Base-by-base conservation (phyloP, 2,113 vertebrate genomes). In the Dunckerocampus dactyliophorus region DNA sequence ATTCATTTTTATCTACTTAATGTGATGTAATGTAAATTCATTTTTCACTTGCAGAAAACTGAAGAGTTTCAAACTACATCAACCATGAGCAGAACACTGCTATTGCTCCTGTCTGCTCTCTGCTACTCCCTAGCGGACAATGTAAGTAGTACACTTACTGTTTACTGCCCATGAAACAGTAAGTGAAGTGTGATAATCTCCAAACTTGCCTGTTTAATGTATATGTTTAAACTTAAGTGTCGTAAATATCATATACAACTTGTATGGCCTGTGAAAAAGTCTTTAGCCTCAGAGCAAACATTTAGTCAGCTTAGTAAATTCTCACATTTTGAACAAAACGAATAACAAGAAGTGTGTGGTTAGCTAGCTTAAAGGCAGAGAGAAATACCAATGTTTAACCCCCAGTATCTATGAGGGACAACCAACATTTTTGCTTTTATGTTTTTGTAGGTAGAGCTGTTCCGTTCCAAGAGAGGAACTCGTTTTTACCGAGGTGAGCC, bases 401-500 rank as follows among this genome's bases (percentile, higher is more conserved):
- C 3, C 20, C 10, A 50, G 12, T 13, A 48, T 6, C 19, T 7
- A 14, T 13, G 21, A 28, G 15, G 6, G 24, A 5, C 22, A 15
- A 28, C 49, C 21, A 24, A 45, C 37, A 49, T 47, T 13, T 39
- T 59, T 54, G 28, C 13, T 31, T 54, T 60, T 60, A 6, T 64
- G 56, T 42, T 66, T 1, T 72, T 76, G 39, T 80, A 89, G 89
- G 78, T 76, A 46, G 53, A 68, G 61, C 79, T 77, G 42, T 54
- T 63, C 8, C 87, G 89, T 47, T 48, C 70, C 24, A 87, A 83
- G 74, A 81, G 89, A 85, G 89, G 89, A 11, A 82, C 84, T 52
- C 88, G 89, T 45, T 87, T 80, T 76, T 87, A 78, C 63, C 77
- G 77, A 88, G 88, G 89, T 90, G 80, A 88, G 89, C 76, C 75